Evolutionary conservation across 2,797 vertebrate species (phyloP).

Genomic region (Pantherophis alleghaniensis): DNA sequence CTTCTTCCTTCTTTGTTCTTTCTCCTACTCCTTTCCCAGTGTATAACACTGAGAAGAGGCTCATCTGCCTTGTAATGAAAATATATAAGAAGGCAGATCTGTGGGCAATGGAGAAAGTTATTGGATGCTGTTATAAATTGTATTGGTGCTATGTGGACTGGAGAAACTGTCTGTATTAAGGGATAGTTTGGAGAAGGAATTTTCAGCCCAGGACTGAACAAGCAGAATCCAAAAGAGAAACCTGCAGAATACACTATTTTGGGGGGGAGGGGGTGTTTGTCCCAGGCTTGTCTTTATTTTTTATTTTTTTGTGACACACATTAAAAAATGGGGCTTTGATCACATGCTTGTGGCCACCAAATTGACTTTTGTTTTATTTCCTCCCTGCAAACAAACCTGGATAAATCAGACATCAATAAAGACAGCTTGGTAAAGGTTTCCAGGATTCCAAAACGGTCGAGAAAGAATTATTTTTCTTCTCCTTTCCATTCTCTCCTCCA

Average conservation of each 20-base stretch:
- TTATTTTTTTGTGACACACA: neutral
- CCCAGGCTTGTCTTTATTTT: neutral
- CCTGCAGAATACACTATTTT: neutral
- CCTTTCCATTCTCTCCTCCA: neutral
- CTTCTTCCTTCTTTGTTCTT: neutral
- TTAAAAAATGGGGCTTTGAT: neutral
- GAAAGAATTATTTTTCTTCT: neutral
- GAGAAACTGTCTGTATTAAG: neutral
- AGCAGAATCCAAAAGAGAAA: neutral
- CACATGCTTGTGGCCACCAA: neutral
- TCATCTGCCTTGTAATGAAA: neutral
- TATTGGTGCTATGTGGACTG: neutral
- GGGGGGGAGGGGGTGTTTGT: rapidly evolving
- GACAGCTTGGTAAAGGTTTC: neutral
- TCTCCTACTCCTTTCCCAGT: neutral
- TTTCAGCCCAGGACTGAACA: neutral
- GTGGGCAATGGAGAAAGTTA: neutral
- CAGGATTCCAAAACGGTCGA: neutral
- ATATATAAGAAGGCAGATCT: neutral
- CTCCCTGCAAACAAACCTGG: neutral
- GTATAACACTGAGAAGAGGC: neutral
- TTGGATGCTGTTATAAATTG: neutral
- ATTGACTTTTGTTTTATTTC: neutral
- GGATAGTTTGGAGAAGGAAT: neutral
- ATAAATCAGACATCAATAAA: neutral